phyloP scores from a whole-genome alignment of 2,797 vertebrate species.

The Vultur gryphus region DNA sequence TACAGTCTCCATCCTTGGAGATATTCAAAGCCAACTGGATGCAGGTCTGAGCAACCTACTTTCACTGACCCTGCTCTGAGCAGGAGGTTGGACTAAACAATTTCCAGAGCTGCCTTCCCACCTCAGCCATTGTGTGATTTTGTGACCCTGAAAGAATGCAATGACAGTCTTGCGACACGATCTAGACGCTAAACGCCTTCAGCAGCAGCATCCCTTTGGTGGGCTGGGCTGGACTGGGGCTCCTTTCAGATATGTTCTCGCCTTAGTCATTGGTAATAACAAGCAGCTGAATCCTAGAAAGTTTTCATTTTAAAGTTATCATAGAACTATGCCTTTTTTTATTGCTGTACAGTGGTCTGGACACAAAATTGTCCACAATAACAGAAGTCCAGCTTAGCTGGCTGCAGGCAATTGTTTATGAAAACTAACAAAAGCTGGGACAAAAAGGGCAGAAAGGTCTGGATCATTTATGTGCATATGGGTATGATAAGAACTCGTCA shows the following conservation, averaged over 20 bases:
- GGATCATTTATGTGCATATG: not conserved
- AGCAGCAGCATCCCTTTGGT: not conserved
- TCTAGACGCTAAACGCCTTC: not conserved
- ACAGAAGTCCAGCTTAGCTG: not conserved
- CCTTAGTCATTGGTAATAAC: not conserved
- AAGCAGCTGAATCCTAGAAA: not conserved
- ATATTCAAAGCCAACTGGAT: not conserved
- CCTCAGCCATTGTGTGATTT: not conserved
- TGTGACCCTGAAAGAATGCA: not conserved
- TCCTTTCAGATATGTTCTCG: not conserved
- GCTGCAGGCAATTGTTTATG: not conserved
- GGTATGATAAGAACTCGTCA: not conserved
- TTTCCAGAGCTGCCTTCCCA: not conserved
- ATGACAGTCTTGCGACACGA: not conserved
- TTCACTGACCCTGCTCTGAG: not conserved
- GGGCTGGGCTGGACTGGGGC: not conserved
- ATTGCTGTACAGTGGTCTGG: not conserved
- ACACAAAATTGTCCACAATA: not conserved
- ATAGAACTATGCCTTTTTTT: not conserved
- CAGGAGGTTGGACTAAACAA: not conserved
- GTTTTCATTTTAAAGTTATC: not conserved
- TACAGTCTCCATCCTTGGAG: not conserved
- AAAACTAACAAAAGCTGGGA: not conserved
- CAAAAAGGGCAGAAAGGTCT: not conserved
- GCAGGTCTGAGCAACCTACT: not conserved